These are phyloP conservation scores for Chaetops frenatus DNA, from an alignment of 2,113 vertebrate genomes.

Conservation along the genomic window DNA sequence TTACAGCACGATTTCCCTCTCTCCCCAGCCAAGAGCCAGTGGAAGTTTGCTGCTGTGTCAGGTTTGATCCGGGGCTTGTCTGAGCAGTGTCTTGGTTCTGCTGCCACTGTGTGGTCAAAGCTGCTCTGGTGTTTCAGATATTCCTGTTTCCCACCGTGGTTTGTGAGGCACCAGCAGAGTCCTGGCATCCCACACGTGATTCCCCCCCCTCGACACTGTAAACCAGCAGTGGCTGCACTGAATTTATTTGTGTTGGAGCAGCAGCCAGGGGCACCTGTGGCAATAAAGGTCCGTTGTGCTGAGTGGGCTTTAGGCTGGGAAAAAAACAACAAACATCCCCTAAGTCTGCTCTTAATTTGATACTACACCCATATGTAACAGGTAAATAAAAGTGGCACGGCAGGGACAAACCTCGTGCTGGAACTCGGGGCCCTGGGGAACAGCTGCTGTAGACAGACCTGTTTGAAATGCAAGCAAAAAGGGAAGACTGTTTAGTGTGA, in stretches of 20 bases:
- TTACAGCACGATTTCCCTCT: not conserved
- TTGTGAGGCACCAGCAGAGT: not conserved
- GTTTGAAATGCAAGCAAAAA: not conserved
- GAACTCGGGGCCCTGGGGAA: not conserved
- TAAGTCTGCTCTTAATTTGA: not conserved
- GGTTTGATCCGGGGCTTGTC: not conserved
- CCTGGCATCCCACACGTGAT: not conserved
- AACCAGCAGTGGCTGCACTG: not conserved
- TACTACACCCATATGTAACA: not conserved
- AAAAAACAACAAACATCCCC: not conserved
- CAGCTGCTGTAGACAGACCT: not conserved
- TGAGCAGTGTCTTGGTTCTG: slow-evolving; percentile 50
- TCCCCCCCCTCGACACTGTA: accelerated
- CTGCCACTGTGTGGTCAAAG: slow-evolving; percentile 64
- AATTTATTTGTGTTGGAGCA: not conserved
- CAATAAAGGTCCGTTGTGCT: not conserved
- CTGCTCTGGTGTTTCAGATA: not conserved
- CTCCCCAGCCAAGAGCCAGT: not conserved
- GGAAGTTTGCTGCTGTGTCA: not conserved
- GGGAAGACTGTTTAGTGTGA: not conserved
- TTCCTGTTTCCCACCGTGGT: not conserved
- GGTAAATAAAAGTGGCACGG: not conserved
- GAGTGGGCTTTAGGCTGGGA: not conserved
- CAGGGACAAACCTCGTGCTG: not conserved
- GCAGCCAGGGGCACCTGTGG: not conserved